Percentiles rank a stretch among this genome's conserved stretches.
phyloP scores from a whole-genome alignment of 2,888 invertebrate genomes.

The Andrena hattorfiana region DNA sequence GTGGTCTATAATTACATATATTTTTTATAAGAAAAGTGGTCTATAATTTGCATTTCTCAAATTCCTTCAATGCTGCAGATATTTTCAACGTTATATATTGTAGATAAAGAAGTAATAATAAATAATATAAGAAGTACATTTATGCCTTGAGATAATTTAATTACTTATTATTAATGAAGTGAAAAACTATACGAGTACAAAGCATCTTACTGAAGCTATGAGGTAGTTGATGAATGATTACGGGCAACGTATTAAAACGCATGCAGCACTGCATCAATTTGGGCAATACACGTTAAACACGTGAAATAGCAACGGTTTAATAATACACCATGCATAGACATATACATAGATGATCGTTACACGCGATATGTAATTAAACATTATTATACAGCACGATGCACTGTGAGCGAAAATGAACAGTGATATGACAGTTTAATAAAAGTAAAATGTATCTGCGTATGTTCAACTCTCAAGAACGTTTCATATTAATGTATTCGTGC shows the following conservation, averaged over 20 bases:
- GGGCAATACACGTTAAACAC: slow-evolving; percentile 4
- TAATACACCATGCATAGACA: slow-evolving; percentile 21
- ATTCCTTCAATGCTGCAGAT: too few species aligned
- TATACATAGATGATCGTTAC: slow-evolving; percentile 34
- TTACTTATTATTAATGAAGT: too few species aligned
- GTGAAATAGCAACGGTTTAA: slow-evolving; percentile 50
- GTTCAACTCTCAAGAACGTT: not conserved
- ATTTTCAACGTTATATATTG: too few species aligned
- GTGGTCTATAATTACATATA: too few species aligned
- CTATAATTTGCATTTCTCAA: too few species aligned
- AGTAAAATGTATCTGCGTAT: not conserved
- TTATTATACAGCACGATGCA: slow-evolving; percentile 26
- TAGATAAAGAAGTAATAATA: too few species aligned
- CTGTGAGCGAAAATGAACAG: slow-evolving; percentile 10
- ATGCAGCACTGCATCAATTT: slow-evolving; percentile 24
- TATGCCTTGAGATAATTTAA: too few species aligned
- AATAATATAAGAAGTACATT: too few species aligned
- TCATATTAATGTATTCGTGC: not conserved
- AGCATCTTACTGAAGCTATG: too few species aligned
- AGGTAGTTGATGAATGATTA: not conserved
- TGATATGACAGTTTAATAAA: not conserved
- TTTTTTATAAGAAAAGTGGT: too few species aligned
- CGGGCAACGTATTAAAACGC: not conserved
- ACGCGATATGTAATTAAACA: slow-evolving; percentile 42
- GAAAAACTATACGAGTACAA: too few species aligned